Evolutionary conservation across 2,797 vertebrate genomes (phyloP).

Genomic region (Dicrostonyx torquatus): DNA sequence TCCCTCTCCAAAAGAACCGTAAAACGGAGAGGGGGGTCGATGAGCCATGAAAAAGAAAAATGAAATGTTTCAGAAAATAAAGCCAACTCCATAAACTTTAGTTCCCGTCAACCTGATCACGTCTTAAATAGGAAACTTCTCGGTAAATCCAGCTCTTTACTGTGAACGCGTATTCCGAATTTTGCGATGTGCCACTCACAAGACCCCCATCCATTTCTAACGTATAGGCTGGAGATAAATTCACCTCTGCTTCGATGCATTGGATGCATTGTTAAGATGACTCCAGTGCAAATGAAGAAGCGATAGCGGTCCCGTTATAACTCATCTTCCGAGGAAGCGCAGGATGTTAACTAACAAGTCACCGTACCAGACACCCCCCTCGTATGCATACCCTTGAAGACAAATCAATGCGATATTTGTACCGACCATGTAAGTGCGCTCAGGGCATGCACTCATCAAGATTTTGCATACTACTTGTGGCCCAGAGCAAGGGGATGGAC

Average conservation of each 20-base stretch:
- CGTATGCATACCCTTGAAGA: conserved; percentile 83
- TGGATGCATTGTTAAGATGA: conserved; percentile 88
- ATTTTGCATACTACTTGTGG: conserved; percentile 83
- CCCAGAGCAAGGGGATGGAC: conserved; percentile 77
- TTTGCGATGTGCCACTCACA: conserved; percentile 77
- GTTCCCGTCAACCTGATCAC: conserved; percentile 49
- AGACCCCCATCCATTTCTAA: conserved; percentile 81
- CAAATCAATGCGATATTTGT: conserved; percentile 83
- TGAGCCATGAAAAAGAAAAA: conserved; percentile 54
- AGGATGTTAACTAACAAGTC: conserved; percentile 86
- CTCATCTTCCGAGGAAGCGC: conserved; percentile 89
- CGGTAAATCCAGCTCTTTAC: conserved; percentile 70
- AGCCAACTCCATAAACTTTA: conserved; percentile 79
- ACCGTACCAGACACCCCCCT: conserved; percentile 84
- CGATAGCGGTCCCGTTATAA: conserved; percentile 89
- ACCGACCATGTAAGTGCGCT: conserved; percentile 82
- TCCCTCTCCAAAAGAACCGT: conserved; percentile 70
- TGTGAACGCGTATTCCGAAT: conserved; percentile 71
- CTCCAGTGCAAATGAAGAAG: conserved; percentile 86
- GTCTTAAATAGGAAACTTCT: conserved; percentile 47
- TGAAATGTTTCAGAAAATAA: conserved; percentile 70
- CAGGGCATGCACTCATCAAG: conserved; percentile 80
- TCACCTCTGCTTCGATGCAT: conserved; percentile 91
- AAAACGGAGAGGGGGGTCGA: conserved; percentile 54
- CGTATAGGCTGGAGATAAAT: conserved; percentile 83